These are phyloP conservation scores for Lethenteron camtschaticum DNA, from an alignment of 2,113 vertebrate genomes.

Conservation along the genomic window DNA sequence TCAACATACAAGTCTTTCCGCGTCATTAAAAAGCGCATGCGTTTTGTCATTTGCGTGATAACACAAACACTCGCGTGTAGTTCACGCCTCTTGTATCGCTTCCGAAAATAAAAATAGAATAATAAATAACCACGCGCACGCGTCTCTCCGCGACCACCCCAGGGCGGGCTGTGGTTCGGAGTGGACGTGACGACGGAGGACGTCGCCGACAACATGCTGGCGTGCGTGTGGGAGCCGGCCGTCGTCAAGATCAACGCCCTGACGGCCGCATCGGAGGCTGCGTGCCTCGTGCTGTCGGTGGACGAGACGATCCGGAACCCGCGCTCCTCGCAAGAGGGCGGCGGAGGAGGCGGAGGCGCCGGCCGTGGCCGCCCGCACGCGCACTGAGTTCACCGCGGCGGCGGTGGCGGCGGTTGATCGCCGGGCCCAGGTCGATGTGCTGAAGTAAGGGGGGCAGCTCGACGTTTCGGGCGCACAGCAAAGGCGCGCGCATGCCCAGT, in stretches of 20 bases:
- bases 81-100: no score
- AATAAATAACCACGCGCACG: no score
- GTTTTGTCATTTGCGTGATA: no score
- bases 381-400: not conserved
- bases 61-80: no score
- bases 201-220: conserved; percentile 61
- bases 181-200: conserved; percentile 86
- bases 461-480: no score
- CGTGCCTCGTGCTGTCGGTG: conserved; percentile 74
- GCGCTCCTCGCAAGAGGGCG: conserved; percentile 35
- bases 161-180: conserved; percentile 75
- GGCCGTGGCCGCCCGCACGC: conserved; percentile 31
- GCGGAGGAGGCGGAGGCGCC: conserved; percentile 36
- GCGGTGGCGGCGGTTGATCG: no score
- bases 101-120: no score
- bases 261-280: conserved; percentile 68
- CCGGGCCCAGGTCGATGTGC: no score
- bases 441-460: no score
- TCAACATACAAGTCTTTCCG: no score
- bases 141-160: not conserved
- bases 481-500: no score
- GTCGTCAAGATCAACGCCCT: conserved; percentile 70
- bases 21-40: no score
- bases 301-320: conserved; percentile 93
- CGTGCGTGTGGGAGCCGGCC: conserved; percentile 77